phyloP scores from a whole-genome alignment of 2,888 invertebrate genomes.

The Heterodera filipjevi region DNA sequence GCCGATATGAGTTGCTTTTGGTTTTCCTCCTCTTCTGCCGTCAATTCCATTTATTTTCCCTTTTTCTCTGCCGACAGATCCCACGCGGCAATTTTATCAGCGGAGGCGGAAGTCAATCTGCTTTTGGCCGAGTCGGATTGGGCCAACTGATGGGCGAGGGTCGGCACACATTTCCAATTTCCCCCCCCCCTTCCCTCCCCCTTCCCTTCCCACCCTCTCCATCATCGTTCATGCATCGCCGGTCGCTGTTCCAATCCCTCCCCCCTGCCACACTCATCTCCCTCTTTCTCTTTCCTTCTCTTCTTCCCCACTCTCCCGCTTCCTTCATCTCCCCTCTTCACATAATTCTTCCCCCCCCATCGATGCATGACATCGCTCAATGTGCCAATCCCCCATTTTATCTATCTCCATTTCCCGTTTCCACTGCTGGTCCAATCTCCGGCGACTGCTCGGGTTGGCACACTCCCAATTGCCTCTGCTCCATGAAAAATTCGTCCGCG shows the following conservation, averaged over 20 bases:
- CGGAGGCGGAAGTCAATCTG: neutral
- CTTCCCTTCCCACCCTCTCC: neutral
- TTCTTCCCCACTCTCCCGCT: too few relatives aligned
- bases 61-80: neutral
- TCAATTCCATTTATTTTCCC: neutral
- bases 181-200: neutral
- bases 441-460: slow-evolving; percentile 4
- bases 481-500: neutral
- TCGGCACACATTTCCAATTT: too few relatives aligned
- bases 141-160: neutral
- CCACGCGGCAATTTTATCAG: neutral
- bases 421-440: slow-evolving; percentile 1
- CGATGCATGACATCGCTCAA: neutral
- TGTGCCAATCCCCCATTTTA: neutral
- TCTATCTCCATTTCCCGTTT: neutral
- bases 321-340: neutral
- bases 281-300: too few relatives aligned
- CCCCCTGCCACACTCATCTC: too few relatives aligned
- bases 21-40: neutral
- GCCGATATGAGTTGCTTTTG: neutral
- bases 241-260: neutral
- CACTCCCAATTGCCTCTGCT: slow-evolving; percentile 10
- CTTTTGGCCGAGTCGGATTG: slow-evolving; percentile 4
- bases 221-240: slow-evolving; percentile 9
- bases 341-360: neutral